phyloP scores from a whole-genome alignment of 2,888 invertebrate species.

The Fragum fragum region DNA sequence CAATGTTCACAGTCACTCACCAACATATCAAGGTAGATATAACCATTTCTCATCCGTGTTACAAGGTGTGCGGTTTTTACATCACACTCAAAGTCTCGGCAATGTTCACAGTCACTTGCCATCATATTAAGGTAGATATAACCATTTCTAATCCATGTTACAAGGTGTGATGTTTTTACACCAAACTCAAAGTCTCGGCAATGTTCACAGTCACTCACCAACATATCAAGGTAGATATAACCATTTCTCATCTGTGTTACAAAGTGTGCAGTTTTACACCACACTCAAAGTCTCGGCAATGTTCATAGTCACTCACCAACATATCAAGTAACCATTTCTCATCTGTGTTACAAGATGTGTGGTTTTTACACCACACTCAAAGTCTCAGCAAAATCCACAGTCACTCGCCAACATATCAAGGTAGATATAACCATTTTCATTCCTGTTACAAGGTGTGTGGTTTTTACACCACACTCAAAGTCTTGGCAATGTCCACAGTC shows the following conservation, averaged over 20 bases:
- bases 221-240: constrained; percentile 15
- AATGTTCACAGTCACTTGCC: too few relatives aligned
- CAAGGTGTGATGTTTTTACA: constrained; percentile 60
- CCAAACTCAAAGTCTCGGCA: constrained; percentile 30
- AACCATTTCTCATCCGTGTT: too few relatives aligned
- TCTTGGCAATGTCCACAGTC: neutral
- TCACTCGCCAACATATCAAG: constrained; percentile 21
- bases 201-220: constrained; percentile 4
- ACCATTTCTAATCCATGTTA: too few relatives aligned
- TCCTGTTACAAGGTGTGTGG: constrained; percentile 53
- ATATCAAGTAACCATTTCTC: constrained; percentile 32
- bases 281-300: constrained; percentile 31
- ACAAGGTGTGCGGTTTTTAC: too few relatives aligned
- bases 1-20: too few relatives aligned
- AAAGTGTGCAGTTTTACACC: constrained; percentile 57
- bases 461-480: constrained; percentile 50
- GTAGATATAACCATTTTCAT: constrained; percentile 33
- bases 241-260: constrained; percentile 37
- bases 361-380: constrained; percentile 49
- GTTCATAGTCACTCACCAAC: constrained; percentile 15
- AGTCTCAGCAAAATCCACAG: constrained; percentile 1
- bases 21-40: too few relatives aligned
- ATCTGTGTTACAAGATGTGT: constrained; percentile 49
- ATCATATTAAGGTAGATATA: too few relatives aligned
- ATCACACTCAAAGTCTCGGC: too few relatives aligned